Percentiles rank a stretch among this genome's conserved stretches.
phyloP scores from a whole-genome alignment of 2,888 invertebrate genomes.

The Nysson spinosus region DNA sequence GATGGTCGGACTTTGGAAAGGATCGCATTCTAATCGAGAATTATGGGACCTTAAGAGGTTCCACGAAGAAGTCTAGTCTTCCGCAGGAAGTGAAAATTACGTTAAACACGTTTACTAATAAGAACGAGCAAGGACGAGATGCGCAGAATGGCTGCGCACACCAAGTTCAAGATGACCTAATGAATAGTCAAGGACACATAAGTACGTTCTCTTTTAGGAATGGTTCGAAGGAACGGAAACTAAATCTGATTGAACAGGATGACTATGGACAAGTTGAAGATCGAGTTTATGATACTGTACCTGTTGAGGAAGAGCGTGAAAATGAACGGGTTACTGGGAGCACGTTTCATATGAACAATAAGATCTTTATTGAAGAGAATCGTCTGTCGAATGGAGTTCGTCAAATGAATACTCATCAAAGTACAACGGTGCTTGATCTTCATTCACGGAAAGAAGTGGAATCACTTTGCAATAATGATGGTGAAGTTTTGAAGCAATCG shows the following conservation, averaged over 20 bases:
- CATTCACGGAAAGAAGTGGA: constrained; percentile 3
- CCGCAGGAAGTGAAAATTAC: constrained; percentile 41
- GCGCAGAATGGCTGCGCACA: constrained; percentile 3
- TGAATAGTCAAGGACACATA: constrained; percentile 22
- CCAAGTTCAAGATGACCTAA: constrained; percentile 3
- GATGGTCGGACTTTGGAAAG: constrained; percentile 66
- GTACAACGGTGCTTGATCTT: neutral
- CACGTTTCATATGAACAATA: constrained; percentile 11
- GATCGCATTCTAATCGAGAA: constrained; percentile 61
- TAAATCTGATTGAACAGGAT: constrained; percentile 1
- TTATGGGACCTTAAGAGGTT: constrained; percentile 66
- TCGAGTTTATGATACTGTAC: constrained; percentile 58
- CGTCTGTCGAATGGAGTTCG: neutral
- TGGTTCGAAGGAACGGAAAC: constrained; percentile 9
- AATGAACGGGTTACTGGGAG: constrained; percentile 2
- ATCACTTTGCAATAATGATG: neutral
- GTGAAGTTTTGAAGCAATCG: neutral
- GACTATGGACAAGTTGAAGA: constrained; percentile 12
- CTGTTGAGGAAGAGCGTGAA: constrained; percentile 38
- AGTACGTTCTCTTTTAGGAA: constrained; percentile 17
- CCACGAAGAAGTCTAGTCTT: constrained; percentile 23
- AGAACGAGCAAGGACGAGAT: constrained; percentile 31
- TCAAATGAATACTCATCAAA: neutral
- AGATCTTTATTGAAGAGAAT: neutral
- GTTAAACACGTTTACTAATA: constrained; percentile 65